These are phyloP conservation scores for Natator depressus DNA, from an alignment of 2,113 vertebrate species.

Conservation along the genomic window DNA sequence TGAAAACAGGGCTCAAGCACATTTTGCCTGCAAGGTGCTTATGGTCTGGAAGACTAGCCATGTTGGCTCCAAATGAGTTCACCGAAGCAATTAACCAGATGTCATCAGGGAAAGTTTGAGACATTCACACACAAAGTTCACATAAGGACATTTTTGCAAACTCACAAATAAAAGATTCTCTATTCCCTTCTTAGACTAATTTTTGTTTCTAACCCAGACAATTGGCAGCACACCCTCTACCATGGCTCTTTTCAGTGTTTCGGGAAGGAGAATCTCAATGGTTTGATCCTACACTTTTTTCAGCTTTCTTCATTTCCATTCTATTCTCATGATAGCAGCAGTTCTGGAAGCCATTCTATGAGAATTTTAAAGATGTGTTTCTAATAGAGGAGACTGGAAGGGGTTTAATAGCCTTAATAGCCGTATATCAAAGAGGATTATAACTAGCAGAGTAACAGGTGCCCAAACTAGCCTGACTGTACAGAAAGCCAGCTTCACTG, in stretches of 20 bases:
- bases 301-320: neutral
- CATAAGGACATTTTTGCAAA: neutral
- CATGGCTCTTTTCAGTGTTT: neutral
- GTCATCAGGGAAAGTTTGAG: conserved; percentile 15
- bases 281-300: neutral
- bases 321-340: neutral
- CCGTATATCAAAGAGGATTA: conserved; percentile 53
- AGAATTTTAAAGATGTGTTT: conserved; percentile 36
- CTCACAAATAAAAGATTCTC: neutral
- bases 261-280: neutral
- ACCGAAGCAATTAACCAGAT: neutral
- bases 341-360: neutral
- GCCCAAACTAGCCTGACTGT: conserved; percentile 26
- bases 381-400: conserved; percentile 46
- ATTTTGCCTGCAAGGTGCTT: neutral
- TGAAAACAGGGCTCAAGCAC: neutral
- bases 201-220: neutral
- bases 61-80: rapidly evolving
- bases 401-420: conserved; percentile 56
- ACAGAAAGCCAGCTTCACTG: conserved; percentile 13
- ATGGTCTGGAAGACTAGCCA: neutral
- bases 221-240: neutral
- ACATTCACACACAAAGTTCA: neutral
- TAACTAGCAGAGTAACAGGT: conserved; percentile 39
- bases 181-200: neutral